These are phyloP conservation scores for Drosophila kurseongensis DNA, from an alignment of 1,140 invertebrate genomes.

Conservation along the genomic window DNA sequence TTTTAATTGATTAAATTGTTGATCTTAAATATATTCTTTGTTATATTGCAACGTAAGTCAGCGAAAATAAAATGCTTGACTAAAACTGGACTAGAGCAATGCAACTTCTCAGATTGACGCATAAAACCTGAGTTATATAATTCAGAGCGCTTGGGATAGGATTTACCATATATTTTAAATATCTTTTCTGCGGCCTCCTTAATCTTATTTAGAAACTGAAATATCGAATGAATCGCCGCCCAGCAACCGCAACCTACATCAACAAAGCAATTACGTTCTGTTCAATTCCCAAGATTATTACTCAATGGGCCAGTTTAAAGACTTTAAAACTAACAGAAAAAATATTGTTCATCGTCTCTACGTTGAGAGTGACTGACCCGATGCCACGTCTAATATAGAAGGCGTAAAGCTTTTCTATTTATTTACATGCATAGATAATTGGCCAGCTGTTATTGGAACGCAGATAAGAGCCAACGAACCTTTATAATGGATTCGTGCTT, in stretches of 20 bases:
- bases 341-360: conserved; percentile 19
- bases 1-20: too few relatives aligned
- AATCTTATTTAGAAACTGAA: conserved; percentile 47
- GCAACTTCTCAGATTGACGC: neutral
- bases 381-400: conserved; percentile 3
- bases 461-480: conserved; percentile 34
- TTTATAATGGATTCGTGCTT: neutral
- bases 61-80: too few relatives aligned
- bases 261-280: conserved; percentile 45
- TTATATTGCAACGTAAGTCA: too few relatives aligned
- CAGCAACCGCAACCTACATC: conserved; percentile 49
- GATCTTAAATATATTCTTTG: too few relatives aligned
- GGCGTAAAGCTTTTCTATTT: conserved; percentile 21
- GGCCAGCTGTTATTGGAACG: conserved; percentile 9
- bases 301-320: conserved; percentile 21
- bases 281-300: conserved; percentile 29
- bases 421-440: conserved; percentile 12
- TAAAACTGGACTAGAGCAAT: too few relatives aligned
- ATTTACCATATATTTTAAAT: conserved; percentile 12
- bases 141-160: neutral
- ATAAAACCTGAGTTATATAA: neutral
- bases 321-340: conserved; percentile 22
- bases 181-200: neutral
- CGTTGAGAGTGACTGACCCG: conserved; percentile 2
- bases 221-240: conserved; percentile 16